A percentile compares a stretch with the other conserved stretches of the same genome.
phyloP scores from a whole-genome alignment of 2,113 vertebrate genomes.

The Marcusenius ussheri region DNA sequence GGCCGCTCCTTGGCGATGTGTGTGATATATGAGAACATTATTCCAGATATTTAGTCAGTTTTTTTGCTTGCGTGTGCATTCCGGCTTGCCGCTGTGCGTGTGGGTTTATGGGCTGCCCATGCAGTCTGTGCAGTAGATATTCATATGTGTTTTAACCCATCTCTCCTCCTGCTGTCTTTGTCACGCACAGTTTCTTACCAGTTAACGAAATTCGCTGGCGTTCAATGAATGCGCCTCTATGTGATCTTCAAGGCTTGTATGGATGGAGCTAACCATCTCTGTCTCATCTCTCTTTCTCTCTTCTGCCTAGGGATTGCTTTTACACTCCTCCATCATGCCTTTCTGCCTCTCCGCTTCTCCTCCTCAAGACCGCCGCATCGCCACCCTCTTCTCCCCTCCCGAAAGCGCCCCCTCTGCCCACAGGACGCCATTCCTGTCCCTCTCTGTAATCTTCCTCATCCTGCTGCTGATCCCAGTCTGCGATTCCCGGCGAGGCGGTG shows the following conservation, averaged over 20 bases:
- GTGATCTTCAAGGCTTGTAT: neutral
- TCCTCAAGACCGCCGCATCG: constrained; percentile 50
- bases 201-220: neutral
- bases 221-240: neutral
- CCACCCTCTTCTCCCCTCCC: constrained; percentile 22
- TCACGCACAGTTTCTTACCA: neutral
- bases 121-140: neutral
- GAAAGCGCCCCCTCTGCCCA: constrained; percentile 28
- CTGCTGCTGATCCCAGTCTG: constrained; percentile 49
- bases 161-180: neutral
- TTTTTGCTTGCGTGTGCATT: neutral
- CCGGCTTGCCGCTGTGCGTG: neutral
- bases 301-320: constrained; percentile 56
- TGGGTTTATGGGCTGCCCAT: neutral
- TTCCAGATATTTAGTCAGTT: constrained; percentile 6
- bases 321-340: constrained; percentile 67
- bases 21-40: neutral
- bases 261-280: neutral
- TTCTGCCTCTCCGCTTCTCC: constrained; percentile 62
- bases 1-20: neutral
- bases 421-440: constrained; percentile 28
- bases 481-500: constrained; percentile 55
- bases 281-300: constrained; percentile 22
- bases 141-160: neutral
- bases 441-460: constrained; percentile 37